These are phyloP conservation scores for Chelon labrosus DNA, from an alignment of 2,797 vertebrate species.

Conservation along the genomic window DNA sequence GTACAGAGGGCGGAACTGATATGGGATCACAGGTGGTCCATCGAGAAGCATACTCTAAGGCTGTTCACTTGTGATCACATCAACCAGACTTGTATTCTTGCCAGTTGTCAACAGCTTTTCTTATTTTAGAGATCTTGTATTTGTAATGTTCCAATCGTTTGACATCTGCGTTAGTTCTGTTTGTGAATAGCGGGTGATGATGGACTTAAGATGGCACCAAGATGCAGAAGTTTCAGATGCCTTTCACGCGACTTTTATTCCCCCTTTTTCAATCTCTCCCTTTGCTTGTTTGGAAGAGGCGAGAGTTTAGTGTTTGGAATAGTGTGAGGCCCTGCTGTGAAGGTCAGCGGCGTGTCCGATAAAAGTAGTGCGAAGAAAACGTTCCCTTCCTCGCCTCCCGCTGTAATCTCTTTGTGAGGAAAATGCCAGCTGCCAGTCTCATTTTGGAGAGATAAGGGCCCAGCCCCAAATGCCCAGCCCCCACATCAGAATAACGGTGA, in stretches of 20 bases:
- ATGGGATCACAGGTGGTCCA: too few species aligned
- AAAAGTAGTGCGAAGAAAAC: slow-evolving; percentile 66
- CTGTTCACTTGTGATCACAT: too few species aligned
- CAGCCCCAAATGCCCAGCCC: slow-evolving; percentile 52
- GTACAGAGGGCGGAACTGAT: too few species aligned
- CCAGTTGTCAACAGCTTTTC: too few species aligned
- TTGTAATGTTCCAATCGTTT: slow-evolving; percentile 1
- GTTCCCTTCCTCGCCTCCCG: slow-evolving; percentile 43
- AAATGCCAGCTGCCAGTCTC: slow-evolving; percentile 78
- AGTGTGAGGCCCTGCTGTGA: slow-evolving; percentile 55
- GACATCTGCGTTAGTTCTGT: slow-evolving; percentile 24
- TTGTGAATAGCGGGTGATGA: neutral
- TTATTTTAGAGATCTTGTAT: neutral
- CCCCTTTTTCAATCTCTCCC: slow-evolving; percentile 53
- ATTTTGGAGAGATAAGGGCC: slow-evolving; percentile 76
- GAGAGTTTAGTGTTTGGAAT: slow-evolving; percentile 47
- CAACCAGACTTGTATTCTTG: too few species aligned
- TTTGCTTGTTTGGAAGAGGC: slow-evolving; percentile 51
- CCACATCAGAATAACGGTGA: slow-evolving; percentile 38
- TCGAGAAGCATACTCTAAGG: too few species aligned
- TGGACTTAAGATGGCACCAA: neutral
- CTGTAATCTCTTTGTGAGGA: slow-evolving; percentile 73
- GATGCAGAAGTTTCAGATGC: slow-evolving; percentile 54
- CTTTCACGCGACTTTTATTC: slow-evolving; percentile 61
- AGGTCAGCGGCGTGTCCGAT: slow-evolving; percentile 72